Evolutionary conservation across 2,797 vertebrate genomes (phyloP).

Genomic region (Coranthus polyacanthus): DNA sequence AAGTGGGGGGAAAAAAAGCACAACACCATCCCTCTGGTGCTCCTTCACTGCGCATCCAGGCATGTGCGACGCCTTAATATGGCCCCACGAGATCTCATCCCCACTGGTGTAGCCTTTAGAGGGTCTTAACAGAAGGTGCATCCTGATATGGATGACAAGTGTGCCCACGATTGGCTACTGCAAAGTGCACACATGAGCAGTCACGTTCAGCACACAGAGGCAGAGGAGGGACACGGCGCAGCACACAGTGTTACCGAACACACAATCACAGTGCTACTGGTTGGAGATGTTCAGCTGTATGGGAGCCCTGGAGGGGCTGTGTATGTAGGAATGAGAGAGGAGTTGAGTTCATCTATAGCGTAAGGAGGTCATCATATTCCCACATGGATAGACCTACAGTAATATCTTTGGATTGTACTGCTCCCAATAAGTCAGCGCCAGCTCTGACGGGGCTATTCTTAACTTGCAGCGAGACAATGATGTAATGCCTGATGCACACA

Average conservation of each 20-base stretch:
- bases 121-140: conserved; percentile 72
- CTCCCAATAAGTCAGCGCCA: conserved; percentile 85
- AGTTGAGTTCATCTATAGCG: conserved; percentile 84
- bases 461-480: conserved; percentile 85
- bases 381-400: conserved; percentile 86
- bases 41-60: conserved; percentile 67
- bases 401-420: conserved; percentile 87
- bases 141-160: conserved; percentile 74
- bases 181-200: conserved; percentile 58
- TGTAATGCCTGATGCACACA: conserved; percentile 84
- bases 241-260: conserved; percentile 48
- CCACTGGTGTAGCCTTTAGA: conserved; percentile 66
- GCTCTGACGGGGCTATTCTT: conserved; percentile 85
- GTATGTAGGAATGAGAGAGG: conserved; percentile 65
- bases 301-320: conserved; percentile 65
- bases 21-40: conserved; percentile 64
- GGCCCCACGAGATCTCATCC: conserved; percentile 65
- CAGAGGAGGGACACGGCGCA: conserved; percentile 34
- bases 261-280: conserved; percentile 55
- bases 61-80: conserved; percentile 65
- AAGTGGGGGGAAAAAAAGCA: conserved; percentile 30
- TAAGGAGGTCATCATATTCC: conserved; percentile 85
- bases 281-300: conserved; percentile 67
- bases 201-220: conserved; percentile 54
- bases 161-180: conserved; percentile 41